These are phyloP conservation scores for Drosophila rufa DNA, from an alignment of 1,140 invertebrate genomes.

Conservation along the genomic window DNA sequence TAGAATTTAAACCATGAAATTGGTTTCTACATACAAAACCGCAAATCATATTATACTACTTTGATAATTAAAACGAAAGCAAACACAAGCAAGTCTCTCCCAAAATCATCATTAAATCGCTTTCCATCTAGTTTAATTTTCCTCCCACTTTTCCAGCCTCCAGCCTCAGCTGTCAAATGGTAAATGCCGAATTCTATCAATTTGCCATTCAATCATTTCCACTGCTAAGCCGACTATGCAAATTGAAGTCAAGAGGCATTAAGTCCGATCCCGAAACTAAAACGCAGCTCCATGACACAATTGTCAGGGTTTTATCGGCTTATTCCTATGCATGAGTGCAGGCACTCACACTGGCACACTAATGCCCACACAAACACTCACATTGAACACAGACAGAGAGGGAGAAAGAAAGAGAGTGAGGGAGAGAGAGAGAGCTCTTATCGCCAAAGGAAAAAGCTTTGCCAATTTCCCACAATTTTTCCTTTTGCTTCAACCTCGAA, in stretches of 20 bases:
- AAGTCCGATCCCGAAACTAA: conserved; percentile 55
- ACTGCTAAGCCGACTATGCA: conserved; percentile 59
- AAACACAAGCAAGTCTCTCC: background rate
- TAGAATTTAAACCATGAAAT: background rate
- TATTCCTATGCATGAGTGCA: conserved; percentile 54
- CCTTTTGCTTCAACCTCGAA: conserved; percentile 1
- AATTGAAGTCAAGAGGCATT: conserved; percentile 64
- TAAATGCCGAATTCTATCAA: conserved; percentile 43
- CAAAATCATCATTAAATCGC: conserved; percentile 6
- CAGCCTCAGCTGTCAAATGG: conserved; percentile 20
- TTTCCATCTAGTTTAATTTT: conserved; percentile 22
- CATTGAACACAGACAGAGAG: background rate
- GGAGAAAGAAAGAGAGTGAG: background rate
- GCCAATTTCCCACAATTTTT: conserved; percentile 22
- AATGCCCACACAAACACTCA: conserved; percentile 8
- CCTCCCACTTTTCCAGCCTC: background rate
- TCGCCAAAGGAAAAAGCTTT: conserved; percentile 40
- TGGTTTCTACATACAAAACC: background rate
- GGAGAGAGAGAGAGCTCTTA: conserved; percentile 11
- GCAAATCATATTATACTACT: conserved; percentile 9
- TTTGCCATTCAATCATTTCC: conserved; percentile 52
- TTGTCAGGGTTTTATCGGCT: conserved; percentile 61
- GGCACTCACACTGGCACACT: conserved; percentile 26
- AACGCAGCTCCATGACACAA: conserved; percentile 59
- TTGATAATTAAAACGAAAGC: conserved; percentile 21